A percentile compares a stretch with the other conserved stretches of the same genome.
phyloP scores from a whole-genome alignment of 2,888 invertebrate genomes.

The Globia sparganii region DNA sequence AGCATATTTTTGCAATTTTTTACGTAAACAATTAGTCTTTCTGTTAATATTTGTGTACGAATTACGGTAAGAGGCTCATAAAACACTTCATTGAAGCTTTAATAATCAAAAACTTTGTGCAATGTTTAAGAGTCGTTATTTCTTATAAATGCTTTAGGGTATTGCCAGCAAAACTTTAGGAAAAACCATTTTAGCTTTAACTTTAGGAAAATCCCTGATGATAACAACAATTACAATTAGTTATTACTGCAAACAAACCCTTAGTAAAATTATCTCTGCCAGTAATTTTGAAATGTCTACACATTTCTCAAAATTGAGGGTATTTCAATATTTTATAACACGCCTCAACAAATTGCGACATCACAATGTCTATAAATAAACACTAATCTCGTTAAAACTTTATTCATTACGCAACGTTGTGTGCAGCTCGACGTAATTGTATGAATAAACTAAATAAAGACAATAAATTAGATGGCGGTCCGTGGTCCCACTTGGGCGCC shows the following conservation, averaged over 20 bases:
- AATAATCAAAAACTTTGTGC: not conserved
- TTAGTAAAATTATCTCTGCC: not conserved
- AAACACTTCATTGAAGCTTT: not conserved
- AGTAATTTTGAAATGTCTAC: constrained; percentile 1
- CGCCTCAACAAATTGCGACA: constrained; percentile 30
- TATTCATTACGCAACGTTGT: constrained; percentile 60
- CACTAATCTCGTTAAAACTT: constrained; percentile 63
- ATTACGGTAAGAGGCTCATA: not conserved
- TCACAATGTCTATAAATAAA: constrained; percentile 56
- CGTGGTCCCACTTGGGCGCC: constrained; percentile 58
- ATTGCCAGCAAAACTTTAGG: not conserved
- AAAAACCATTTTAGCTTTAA: not conserved
- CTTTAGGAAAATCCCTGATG: not conserved
- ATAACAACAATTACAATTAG: not conserved
- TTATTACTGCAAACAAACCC: not conserved
- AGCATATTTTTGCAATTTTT: not conserved
- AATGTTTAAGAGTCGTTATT: not conserved
- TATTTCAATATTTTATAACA: constrained; percentile 40
- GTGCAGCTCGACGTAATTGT: constrained; percentile 52
- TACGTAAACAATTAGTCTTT: not conserved
- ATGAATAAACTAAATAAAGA: constrained; percentile 61
- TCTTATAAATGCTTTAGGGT: not conserved
- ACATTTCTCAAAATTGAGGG: constrained; percentile 27
- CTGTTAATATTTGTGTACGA: not conserved
- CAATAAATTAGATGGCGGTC: constrained; percentile 47